Conservation (phyloP, 2,888 invertebrate species). For the Colletes collaris region DNA sequence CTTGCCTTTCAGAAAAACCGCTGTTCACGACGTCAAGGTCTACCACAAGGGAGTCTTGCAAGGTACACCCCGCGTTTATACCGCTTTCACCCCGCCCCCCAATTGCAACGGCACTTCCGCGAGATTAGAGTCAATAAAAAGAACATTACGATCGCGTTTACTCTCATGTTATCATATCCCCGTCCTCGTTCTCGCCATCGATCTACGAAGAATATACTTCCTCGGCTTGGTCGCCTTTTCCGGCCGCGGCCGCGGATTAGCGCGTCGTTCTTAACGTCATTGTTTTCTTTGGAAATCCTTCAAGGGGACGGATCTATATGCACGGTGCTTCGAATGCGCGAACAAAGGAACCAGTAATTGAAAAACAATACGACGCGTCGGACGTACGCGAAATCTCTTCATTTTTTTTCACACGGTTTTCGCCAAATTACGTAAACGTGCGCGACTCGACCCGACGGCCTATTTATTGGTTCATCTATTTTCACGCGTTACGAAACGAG, state of each 20-base stretch:
- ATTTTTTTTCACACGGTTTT: neutral
- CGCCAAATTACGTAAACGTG: neutral
- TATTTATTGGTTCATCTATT: slow-evolving; percentile 17
- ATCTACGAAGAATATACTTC: neutral
- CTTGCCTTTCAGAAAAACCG: slow-evolving; percentile 66
- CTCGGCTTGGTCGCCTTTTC: too few species aligned
- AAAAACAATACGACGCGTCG: neutral
- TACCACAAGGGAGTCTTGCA: slow-evolving; percentile 80
- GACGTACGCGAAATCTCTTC: too few species aligned
- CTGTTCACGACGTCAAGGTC: slow-evolving; percentile 79
- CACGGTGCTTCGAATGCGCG: neutral
- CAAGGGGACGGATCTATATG: slow-evolving; percentile 13
- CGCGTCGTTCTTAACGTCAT: neutral
- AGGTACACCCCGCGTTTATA: slow-evolving; percentile 67
- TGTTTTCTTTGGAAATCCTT: slow-evolving; percentile 44
- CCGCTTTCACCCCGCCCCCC: neutral
- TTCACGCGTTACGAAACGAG: slow-evolving; percentile 5
- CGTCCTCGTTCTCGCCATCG: neutral
- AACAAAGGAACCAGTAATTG: neutral
- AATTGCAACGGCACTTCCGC: neutral
- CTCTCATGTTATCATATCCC: neutral
- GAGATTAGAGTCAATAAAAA: neutral
- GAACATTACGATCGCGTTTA: neutral
- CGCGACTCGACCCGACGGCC: neutral
- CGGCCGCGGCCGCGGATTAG: neutral